phyloP scores from a whole-genome alignment of 1,140 invertebrate species.

The Hylyphantes graminicola region DNA sequence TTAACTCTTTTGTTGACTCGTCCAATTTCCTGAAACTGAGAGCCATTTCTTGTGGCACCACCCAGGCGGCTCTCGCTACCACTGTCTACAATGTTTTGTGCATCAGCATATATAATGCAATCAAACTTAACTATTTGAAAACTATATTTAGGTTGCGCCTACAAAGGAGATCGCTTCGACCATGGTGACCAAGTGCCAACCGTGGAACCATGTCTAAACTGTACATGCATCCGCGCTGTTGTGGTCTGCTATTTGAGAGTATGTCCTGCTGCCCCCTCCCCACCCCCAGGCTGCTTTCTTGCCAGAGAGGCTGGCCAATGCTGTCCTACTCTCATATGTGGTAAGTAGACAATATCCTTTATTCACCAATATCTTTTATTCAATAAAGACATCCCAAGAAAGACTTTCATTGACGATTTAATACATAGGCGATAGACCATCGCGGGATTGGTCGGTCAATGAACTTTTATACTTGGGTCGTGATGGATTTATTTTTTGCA shows the following conservation, averaged over 20 bases:
- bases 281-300: constrained; percentile 78
- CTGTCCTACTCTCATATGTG: constrained; percentile 81
- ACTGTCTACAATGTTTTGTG: too few relatives aligned
- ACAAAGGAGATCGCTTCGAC: constrained; percentile 63
- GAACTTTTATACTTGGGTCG: constrained; percentile 20
- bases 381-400: neutral
- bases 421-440: neutral
- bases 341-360: constrained; percentile 65
- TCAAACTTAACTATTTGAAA: too few relatives aligned
- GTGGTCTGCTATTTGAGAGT: constrained; percentile 81
- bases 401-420: neutral
- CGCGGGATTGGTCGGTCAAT: neutral
- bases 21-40: too few relatives aligned
- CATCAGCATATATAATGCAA: too few relatives aligned
- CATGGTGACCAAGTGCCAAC: constrained; percentile 72
- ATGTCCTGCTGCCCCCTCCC: constrained; percentile 78
- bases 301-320: constrained; percentile 77
- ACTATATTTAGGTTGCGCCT: constrained; percentile 64
- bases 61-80: too few relatives aligned
- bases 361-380: neutral
- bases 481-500: neutral
- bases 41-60: too few relatives aligned
- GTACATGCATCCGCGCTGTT: constrained; percentile 77
- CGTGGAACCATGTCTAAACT: constrained; percentile 80
- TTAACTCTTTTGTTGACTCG: too few relatives aligned